Evolutionary conservation across 2,113 vertebrate genomes (phyloP), one percentile per base, ranked within the genome.

Genomic region (Silurus asotus): DNA sequence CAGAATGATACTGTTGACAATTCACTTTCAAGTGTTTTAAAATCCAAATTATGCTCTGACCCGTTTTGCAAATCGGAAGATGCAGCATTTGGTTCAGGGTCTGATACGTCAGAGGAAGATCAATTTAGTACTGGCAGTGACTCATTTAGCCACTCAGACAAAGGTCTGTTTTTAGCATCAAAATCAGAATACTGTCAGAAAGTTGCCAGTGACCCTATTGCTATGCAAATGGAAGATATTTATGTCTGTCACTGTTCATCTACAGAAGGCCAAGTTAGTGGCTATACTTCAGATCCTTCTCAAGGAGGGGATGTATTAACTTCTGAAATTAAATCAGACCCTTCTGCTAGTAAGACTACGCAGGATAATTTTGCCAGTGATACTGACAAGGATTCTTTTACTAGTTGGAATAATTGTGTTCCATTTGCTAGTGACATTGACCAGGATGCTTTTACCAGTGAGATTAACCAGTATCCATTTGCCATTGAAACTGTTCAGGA

Each of bases 231-330:
- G 14, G 45, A n/a, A 15, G 70, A 78, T 81, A 2, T 69, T 49
- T 88, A 84, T 61, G 61, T 1, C 5, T 58, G 49, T 61, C 20
- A 84, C 58, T 84, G 45, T 61, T 17, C 51, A 70, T 49, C 20
- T 55, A 72, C 75, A 67, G 85, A 85, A 10, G 62, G 20, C 2
- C 45, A 76, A 8, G 58, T 80, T 75, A 65, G 17, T 74, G 87
- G 72, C 25, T 81, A 85, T 76, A n/a, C 74, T 67, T 67, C 82
- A 48, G 84, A 90, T 76, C 89, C 88, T 37, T 72, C 28, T 83
- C 70, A 88, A 28, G 59, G n/a, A 80, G 70, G 0, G 77, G n/a
- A n/a, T 7, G 19, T n/a, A 8, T 25, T 14, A 53, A 25, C 76
- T 78, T 19, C 76, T 37, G 84, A 51, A 82, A 75, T 65, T 58